Evolutionary conservation across 2,113 vertebrate genomes (phyloP).

Genomic region (Misgurnus mizolepis): DNA sequence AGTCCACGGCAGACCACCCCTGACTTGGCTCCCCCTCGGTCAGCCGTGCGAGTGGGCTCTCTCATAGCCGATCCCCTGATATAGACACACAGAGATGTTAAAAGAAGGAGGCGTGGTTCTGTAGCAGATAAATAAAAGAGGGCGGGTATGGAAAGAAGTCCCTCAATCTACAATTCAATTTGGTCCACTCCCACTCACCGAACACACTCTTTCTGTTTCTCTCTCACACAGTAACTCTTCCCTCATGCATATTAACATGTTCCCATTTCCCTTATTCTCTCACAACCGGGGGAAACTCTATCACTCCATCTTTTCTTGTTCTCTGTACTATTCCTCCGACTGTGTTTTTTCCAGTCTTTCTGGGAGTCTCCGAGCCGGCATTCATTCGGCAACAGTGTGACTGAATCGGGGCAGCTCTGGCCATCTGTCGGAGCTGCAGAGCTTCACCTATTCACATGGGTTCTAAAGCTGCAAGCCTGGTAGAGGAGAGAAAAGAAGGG

Average conservation of each 20-base stretch:
- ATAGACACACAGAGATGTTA: conserved; percentile 77
- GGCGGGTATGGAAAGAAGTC: conserved; percentile 64
- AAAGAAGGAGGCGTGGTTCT: conserved; percentile 74
- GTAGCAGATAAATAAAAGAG: conserved; percentile 73
- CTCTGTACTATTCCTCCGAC: not conserved
- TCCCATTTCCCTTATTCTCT: conserved; percentile 40
- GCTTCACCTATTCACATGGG: conserved; percentile 72
- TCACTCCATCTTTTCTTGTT: conserved; percentile 40
- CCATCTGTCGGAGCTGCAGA: conserved; percentile 74
- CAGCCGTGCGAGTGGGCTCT: conserved; percentile 45
- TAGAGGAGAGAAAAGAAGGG: conserved; percentile 70
- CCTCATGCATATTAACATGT: conserved; percentile 41
- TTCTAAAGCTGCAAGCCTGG: conserved; percentile 70
- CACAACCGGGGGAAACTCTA: conserved; percentile 26
- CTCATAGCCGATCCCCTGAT: conserved; percentile 72
- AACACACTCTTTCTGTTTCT: conserved; percentile 21
- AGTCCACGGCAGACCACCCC: conserved; percentile 21
- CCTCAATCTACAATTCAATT: conserved; percentile 77
- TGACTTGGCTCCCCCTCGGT: conserved; percentile 40
- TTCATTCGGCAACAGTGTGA: conserved; percentile 59
- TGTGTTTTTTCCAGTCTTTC: conserved; percentile 4
- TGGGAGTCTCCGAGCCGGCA: conserved; percentile 46
- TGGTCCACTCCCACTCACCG: conserved; percentile 43
- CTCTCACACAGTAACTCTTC: conserved; percentile 26
- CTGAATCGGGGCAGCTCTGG: conserved; percentile 62